Evolutionary conservation across 2,888 invertebrate species (phyloP).

Genomic region (Rhamphomyia laevipes): DNA sequence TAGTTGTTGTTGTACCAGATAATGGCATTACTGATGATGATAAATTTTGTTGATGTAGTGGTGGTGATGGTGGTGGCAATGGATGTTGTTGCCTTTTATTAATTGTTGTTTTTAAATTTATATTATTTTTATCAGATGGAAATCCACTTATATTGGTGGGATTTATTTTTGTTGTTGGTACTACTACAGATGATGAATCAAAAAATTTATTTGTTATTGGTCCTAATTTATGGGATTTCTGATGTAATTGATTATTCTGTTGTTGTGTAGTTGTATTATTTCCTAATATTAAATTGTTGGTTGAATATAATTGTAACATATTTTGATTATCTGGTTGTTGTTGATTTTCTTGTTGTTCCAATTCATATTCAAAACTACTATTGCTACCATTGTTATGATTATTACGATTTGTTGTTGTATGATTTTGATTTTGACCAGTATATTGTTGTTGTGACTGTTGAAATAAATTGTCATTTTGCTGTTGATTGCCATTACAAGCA

Average conservation of each 20-base stretch:
- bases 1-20: not conserved
- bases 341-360: constrained; percentile 12
- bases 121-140: too few relatives aligned
- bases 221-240: not conserved
- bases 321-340: not conserved
- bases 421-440: not conserved
- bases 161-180: not conserved
- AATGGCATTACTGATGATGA: constrained; percentile 8
- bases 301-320: too few relatives aligned
- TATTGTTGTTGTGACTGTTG: not conserved
- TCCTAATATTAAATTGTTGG: constrained; percentile 3
- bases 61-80: not conserved
- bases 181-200: not conserved
- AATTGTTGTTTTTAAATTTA: too few relatives aligned
- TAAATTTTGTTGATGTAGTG: constrained; percentile 10
- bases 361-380: constrained; percentile 9
- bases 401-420: constrained; percentile 14
- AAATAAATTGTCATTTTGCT: constrained; percentile 13
- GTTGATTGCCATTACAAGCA: constrained; percentile 4
- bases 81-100: not conserved
- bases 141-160: not conserved
- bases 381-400: constrained; percentile 14
- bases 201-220: not conserved
- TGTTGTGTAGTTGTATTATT: constrained; percentile 6
- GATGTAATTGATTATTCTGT: constrained; percentile 6